These are phyloP conservation scores for Macrotrachela quadricornifera DNA, from an alignment of 1,140 invertebrate genomes.

Conservation along the genomic window DNA sequence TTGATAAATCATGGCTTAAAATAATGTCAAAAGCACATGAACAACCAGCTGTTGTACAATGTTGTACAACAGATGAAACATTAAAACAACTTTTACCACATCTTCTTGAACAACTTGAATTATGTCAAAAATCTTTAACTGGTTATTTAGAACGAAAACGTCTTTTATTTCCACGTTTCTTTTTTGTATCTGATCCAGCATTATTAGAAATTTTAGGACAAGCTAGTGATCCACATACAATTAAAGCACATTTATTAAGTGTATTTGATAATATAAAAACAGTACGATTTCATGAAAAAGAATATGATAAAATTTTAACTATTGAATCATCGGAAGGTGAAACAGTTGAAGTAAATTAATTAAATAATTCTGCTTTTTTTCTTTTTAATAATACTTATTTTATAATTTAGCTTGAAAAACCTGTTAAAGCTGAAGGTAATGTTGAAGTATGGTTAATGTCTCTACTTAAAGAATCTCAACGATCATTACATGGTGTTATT, in stretches of 20 bases:
- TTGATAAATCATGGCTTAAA: slow-evolving; percentile 93
- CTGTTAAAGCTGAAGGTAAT: slow-evolving; percentile 74
- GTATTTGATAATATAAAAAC: slow-evolving; percentile 85
- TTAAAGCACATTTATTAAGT: slow-evolving; percentile 77
- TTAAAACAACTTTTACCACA: slow-evolving; percentile 72
- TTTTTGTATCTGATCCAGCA: slow-evolving; percentile 89
- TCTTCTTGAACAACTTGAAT: slow-evolving; percentile 79
- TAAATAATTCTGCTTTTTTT: neutral
- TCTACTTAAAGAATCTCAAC: slow-evolving; percentile 59
- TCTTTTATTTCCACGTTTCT: slow-evolving; percentile 87
- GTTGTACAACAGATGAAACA: slow-evolving; percentile 81
- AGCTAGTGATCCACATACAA: slow-evolving; percentile 86
- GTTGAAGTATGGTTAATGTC: slow-evolving; percentile 84
- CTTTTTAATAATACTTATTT: neutral
- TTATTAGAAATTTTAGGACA: slow-evolving; percentile 81
- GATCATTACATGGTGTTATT: slow-evolving; percentile 74
- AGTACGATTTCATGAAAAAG: slow-evolving; percentile 79
- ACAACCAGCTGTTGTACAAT: slow-evolving; percentile 74
- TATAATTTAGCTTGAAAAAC: slow-evolving; percentile 48
- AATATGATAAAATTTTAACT: slow-evolving; percentile 79
- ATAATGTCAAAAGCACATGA: slow-evolving; percentile 85
- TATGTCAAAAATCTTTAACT: slow-evolving; percentile 85
- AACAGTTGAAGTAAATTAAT: slow-evolving; percentile 42
- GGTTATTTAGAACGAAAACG: slow-evolving; percentile 87
- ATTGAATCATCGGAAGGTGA: slow-evolving; percentile 79